These are phyloP conservation scores for Scolopax bukidnonensis DNA, from an alignment of 2,797 vertebrate species.

Conservation along the genomic window DNA sequence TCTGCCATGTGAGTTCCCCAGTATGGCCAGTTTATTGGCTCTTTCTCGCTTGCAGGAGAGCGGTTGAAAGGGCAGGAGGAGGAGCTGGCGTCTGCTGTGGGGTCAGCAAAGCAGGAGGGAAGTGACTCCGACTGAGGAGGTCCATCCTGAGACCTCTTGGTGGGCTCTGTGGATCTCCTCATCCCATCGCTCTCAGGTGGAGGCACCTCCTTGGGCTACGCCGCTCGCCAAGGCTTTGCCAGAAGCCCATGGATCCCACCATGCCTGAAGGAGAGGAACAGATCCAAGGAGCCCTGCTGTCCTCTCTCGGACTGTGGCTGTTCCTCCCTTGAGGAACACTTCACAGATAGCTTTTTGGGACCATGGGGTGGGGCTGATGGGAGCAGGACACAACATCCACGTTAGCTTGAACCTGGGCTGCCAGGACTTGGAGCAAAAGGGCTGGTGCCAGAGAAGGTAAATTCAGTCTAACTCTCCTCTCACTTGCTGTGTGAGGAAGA, in stretches of 20 bases:
- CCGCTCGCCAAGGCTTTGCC: not conserved
- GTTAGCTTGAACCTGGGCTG: not conserved
- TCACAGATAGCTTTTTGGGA: not conserved
- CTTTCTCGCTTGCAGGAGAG: conserved; percentile 81
- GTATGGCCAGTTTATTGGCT: rapidly evolving
- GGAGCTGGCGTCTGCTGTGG: conserved; percentile 85
- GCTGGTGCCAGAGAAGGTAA: rapidly evolving
- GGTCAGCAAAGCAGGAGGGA: conserved; percentile 77
- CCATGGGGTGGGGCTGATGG: rapidly evolving
- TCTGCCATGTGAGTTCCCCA: rapidly evolving
- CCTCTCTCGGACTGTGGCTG: not conserved
- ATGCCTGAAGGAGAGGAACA: not conserved
- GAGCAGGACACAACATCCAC: not conserved
- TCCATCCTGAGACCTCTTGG: rapidly evolving
- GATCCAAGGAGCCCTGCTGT: not conserved
- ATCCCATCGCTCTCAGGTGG: rapidly evolving
- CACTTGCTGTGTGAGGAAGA: not conserved
- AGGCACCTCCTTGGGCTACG: rapidly evolving
- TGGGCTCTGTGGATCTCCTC: not conserved
- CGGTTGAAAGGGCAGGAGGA: conserved; percentile 90
- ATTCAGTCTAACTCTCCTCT: not conserved
- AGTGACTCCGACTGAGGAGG: conserved; percentile 88
- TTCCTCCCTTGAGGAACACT: not conserved
- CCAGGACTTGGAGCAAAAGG: not conserved
- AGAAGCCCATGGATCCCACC: rapidly evolving